Percentiles rank a stretch among this genome's conserved stretches.
Conservation (phyloP, 2,113 vertebrate genomes). For the Thryonomys swinderianus region DNA sequence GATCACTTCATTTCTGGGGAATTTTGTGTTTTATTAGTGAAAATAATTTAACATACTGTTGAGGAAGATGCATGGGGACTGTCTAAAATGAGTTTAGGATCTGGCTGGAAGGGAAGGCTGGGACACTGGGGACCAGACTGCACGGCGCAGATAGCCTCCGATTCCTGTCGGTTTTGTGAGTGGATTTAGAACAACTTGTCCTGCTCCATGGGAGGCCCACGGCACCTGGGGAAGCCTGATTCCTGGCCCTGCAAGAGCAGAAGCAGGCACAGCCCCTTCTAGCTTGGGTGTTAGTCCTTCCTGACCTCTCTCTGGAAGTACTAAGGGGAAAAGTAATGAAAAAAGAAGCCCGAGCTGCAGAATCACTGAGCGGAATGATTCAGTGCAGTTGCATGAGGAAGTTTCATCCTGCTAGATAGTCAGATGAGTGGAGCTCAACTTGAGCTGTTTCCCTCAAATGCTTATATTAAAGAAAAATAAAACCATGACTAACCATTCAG, state of each 20-base stretch:
- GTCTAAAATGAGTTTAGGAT: background rate
- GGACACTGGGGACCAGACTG: background rate
- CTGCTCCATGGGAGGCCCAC: accelerated
- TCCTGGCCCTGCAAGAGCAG: background rate
- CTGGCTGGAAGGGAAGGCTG: background rate
- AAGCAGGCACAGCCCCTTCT: too few species aligned
- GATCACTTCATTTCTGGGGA: background rate
- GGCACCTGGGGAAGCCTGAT: background rate
- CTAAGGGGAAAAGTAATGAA: background rate
- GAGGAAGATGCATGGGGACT: background rate
- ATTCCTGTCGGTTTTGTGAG: background rate
- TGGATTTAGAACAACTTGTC: background rate
- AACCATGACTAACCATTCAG: background rate
- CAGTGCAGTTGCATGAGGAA: background rate
- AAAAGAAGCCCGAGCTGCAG: background rate
- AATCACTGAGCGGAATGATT: background rate
- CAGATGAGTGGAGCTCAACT: background rate
- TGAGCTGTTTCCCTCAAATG: background rate
- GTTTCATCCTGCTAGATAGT: background rate
- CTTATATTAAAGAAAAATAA: background rate
- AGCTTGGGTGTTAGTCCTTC: background rate
- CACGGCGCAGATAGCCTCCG: too few species aligned
- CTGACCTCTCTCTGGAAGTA: background rate
- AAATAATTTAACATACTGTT: background rate
- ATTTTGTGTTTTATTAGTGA: background rate